Conservation (phyloP, 2,113 vertebrate genomes). For the Carollia perspicillata region DNA sequence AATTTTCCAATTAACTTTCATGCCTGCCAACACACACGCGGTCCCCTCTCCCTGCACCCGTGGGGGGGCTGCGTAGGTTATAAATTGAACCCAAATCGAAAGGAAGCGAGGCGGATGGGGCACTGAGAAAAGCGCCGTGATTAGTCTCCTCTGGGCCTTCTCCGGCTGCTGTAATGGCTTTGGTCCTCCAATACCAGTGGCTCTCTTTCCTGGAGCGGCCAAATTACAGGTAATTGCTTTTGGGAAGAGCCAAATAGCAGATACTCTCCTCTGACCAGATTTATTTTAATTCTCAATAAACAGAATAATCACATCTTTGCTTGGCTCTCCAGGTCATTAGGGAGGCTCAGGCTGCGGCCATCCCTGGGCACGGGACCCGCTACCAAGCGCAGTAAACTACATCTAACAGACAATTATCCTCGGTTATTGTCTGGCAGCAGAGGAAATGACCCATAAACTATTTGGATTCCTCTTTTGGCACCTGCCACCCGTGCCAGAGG, state of each 20-base stretch:
- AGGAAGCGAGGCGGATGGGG: constrained; percentile 6
- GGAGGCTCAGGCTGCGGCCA: constrained; percentile 36
- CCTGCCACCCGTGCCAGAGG: neutral
- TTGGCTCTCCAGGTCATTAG: constrained; percentile 53
- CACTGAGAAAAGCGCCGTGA: constrained; percentile 27
- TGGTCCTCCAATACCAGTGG: constrained; percentile 38
- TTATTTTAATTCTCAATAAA: constrained; percentile 74
- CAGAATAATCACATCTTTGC: constrained; percentile 55
- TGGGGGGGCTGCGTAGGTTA: neutral
- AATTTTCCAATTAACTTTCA: constrained; percentile 62
- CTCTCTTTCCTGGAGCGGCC: constrained; percentile 51
- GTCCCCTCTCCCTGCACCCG: neutral
- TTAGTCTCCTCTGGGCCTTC: constrained; percentile 38
- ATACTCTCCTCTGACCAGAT: constrained; percentile 64
- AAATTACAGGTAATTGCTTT: constrained; percentile 72
- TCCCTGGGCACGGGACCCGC: constrained; percentile 22
- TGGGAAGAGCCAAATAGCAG: constrained; percentile 49
- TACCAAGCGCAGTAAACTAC: constrained; percentile 25
- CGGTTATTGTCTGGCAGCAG: constrained; percentile 2
- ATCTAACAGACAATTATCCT: constrained; percentile 22
- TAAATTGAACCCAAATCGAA: constrained; percentile 43
- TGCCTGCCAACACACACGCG: neutral
- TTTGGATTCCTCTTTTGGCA: constrained; percentile 24
- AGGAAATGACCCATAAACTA: constrained; percentile 25
- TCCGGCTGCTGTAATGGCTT: constrained; percentile 28